These are phyloP conservation scores for Necrosyrtes monachus DNA, from an alignment of 2,797 vertebrate genomes.

Conservation along the genomic window DNA sequence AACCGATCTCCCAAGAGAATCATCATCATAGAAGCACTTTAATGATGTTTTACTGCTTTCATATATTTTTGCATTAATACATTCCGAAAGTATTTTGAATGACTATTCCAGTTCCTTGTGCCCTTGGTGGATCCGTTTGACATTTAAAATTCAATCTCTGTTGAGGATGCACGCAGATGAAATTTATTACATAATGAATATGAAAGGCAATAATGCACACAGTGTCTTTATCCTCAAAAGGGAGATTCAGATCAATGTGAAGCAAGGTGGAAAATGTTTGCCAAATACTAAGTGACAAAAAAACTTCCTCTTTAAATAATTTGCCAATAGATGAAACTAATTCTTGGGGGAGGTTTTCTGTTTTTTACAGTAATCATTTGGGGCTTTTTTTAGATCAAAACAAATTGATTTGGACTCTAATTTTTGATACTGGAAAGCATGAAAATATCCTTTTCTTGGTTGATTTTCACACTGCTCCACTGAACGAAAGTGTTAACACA, in stretches of 20 bases:
- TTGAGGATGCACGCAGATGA: not conserved
- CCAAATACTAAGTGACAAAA: not conserved
- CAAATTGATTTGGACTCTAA: not conserved
- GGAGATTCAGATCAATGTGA: not conserved
- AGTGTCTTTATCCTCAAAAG: not conserved
- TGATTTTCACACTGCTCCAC: not conserved
- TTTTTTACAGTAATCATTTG: not conserved
- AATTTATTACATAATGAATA: conserved; percentile 26
- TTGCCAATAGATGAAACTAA: not conserved
- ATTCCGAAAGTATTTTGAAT: not conserved
- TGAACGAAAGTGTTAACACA: not conserved
- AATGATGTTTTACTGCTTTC: not conserved
- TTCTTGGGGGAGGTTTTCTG: not conserved
- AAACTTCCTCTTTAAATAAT: not conserved
- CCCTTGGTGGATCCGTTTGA: not conserved
- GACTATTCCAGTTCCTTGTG: not conserved
- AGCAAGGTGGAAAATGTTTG: not conserved
- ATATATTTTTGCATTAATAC: not conserved
- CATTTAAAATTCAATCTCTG: conserved; percentile 26
- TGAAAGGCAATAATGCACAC: not conserved
- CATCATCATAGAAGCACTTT: not conserved
- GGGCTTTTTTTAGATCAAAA: not conserved
- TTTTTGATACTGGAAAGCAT: not conserved
- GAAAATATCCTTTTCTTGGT: not conserved
- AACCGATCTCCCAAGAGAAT: not conserved